phyloP scores from a whole-genome alignment of 2,888 invertebrate genomes.

The Diarsia brunnea region DNA sequence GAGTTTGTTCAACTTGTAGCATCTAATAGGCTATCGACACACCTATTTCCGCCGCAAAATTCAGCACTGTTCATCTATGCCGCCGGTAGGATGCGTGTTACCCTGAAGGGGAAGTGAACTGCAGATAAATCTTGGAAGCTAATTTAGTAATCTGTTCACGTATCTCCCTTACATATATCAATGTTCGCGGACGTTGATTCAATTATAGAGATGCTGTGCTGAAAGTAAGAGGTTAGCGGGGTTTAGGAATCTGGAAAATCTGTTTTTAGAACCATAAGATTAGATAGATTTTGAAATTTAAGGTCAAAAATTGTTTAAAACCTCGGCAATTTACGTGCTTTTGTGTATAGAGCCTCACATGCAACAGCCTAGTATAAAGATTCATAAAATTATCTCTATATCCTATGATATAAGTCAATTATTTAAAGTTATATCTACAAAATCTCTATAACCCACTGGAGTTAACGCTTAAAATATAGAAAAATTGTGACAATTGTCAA shows the following conservation, averaged over 20 bases:
- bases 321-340: not conserved
- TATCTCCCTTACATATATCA: conserved; percentile 76
- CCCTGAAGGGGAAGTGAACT: conserved; percentile 66
- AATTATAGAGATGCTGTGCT: conserved; percentile 65
- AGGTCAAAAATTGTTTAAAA: not conserved
- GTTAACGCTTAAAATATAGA: not conserved
- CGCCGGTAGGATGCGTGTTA: conserved; percentile 57
- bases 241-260: too few relatives aligned
- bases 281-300: not conserved
- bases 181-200: conserved; percentile 75
- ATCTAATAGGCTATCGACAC: conserved; percentile 53
- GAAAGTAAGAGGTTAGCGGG: conserved; percentile 51
- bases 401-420: not conserved
- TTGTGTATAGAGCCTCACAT: not conserved
- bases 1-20: conserved; percentile 47
- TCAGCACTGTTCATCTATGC: conserved; percentile 48
- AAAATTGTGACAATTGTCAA: not conserved
- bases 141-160: conserved; percentile 78
- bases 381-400: not conserved
- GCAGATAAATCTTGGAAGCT: conserved; percentile 73
- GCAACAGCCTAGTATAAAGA: not conserved
- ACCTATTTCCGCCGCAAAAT: conserved; percentile 46
- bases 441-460: not conserved
- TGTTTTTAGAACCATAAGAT: not conserved
- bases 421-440: not conserved